Evolutionary conservation across 2,113 vertebrate species (phyloP), one percentile per base, ranked within the genome.

Genomic region (Chamaetylas fuelleborni): DNA sequence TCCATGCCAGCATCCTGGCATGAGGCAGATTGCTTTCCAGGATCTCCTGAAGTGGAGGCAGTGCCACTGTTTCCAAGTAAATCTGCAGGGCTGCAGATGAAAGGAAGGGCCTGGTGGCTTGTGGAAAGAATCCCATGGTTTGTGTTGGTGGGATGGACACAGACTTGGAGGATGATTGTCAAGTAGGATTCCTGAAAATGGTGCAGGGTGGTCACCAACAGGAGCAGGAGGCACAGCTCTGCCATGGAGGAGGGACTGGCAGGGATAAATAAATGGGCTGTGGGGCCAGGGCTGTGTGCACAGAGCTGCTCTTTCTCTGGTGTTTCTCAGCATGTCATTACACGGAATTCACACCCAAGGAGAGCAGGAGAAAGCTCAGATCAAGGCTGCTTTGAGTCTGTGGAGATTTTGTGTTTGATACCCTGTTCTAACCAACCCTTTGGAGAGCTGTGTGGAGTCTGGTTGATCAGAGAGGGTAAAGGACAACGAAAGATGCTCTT

Each of bases 11-110:
- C 94, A 94, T 92, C 95, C 96, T 2, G 26, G 62, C 5, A 78
- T 23, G 96, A 96, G 92, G 93, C 79, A 83, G 88, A 92, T 81
- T 97, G 57, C 83, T 90, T 89, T 92, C 89, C 96, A 96, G 94
- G 80, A 94, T 95, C 88, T 88, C 86, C 90, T 95, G 92, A 84
- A 97, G 93, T 42, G 84, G 86, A 95, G 96, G 89, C 70, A 95
- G 95, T 71, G 95, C 88, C 92, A 76, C 93, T 79, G 92, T 71
- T 89, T 86, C 91, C 96, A 95, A 92, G 95, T 50, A 40, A 93
- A 77, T 86, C 94, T 88, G 62, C 73, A 11, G 86, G 93, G 95
- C 78, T 34, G 56, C 8, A 4, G 50, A 88, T 61, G 87, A 74
- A 85, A 83, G 93, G 90, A 90, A 88, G 70, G 5, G 62, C 85